These are phyloP conservation scores for Thunnus albacares DNA, from an alignment of 2,797 vertebrate species.

Conservation along the genomic window DNA sequence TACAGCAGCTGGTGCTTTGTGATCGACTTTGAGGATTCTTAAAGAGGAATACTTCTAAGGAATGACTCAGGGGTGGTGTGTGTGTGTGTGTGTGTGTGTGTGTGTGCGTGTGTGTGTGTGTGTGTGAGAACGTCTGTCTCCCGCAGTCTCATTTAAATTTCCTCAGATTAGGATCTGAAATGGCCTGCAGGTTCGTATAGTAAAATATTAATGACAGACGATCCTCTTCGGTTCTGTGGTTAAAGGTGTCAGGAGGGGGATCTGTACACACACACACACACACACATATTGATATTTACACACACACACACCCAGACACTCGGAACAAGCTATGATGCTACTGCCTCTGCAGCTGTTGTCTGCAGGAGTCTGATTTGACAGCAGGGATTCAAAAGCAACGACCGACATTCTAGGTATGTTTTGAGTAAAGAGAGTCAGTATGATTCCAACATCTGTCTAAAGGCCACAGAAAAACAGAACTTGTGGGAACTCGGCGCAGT, in stretches of 20 bases:
- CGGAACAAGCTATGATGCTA: not conserved
- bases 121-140: not conserved
- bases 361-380: conserved; percentile 16
- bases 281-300: not conserved
- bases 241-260: conserved; percentile 5
- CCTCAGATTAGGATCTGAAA: conserved; percentile 7
- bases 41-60: conserved; percentile 15
- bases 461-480: conserved; percentile 4
- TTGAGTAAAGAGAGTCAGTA: not conserved
- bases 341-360: conserved; percentile 17
- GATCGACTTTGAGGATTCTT: conserved; percentile 12
- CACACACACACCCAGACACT: conserved; percentile 18
- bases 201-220: conserved; percentile 25
- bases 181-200: not conserved
- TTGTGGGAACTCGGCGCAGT: not conserved
- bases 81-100: not conserved
- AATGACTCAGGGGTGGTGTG: not conserved
- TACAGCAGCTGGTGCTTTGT: conserved; percentile 1
- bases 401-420: conserved; percentile 12
- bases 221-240: not conserved
- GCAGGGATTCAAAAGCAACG: conserved; percentile 17
- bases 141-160: conserved; percentile 8
- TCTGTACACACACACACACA: not conserved
- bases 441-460: conserved; percentile 20
- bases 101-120: not conserved